Evolutionary conservation across 2,797 vertebrate genomes (phyloP).

Genomic region (Chelon labrosus): DNA sequence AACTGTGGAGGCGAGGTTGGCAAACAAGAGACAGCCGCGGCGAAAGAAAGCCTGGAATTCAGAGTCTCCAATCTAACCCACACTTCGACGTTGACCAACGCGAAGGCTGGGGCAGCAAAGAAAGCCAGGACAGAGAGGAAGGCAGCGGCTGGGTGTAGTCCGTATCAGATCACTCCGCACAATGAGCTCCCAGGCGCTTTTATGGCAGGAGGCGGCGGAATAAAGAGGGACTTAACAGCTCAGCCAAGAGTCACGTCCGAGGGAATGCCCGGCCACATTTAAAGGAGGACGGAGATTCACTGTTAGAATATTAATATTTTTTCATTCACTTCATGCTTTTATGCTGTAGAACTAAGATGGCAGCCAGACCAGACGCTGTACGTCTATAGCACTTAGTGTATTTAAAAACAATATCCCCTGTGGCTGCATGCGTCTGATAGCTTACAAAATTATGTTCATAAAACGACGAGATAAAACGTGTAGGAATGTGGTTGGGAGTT

Average conservation of each 20-base stretch:
- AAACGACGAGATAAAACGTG: background rate
- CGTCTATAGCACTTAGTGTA: background rate
- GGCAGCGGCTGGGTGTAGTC: slow-evolving; percentile 86
- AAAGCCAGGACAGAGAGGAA: slow-evolving; percentile 84
- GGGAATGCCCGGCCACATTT: background rate
- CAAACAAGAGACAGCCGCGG: slow-evolving; percentile 13
- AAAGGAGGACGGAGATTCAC: background rate
- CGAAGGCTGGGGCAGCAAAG: slow-evolving; percentile 78
- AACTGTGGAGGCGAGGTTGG: slow-evolving; percentile 35
- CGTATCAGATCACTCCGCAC: slow-evolving; percentile 85
- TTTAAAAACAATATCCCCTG: background rate
- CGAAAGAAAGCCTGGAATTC: slow-evolving; percentile 1
- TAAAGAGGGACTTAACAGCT: slow-evolving; percentile 61
- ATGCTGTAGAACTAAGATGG: background rate
- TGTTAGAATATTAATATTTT: background rate
- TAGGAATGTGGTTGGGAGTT: background rate
- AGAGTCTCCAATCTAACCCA: slow-evolving; percentile 71
- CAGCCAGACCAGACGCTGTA: background rate
- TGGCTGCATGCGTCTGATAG: slow-evolving; percentile 4
- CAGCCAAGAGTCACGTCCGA: slow-evolving; percentile 51
- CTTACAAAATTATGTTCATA: background rate
- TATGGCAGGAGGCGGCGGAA: slow-evolving; percentile 73
- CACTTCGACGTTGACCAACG: slow-evolving; percentile 72
- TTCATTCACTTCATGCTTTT: slow-evolving; percentile 33
- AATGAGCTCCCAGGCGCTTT: slow-evolving; percentile 69